A percentile compares a stretch with the other conserved stretches of the same genome.
These are phyloP conservation scores for Drosophila burlai DNA, from an alignment of 1,140 invertebrate genomes.

Conservation along the genomic window DNA sequence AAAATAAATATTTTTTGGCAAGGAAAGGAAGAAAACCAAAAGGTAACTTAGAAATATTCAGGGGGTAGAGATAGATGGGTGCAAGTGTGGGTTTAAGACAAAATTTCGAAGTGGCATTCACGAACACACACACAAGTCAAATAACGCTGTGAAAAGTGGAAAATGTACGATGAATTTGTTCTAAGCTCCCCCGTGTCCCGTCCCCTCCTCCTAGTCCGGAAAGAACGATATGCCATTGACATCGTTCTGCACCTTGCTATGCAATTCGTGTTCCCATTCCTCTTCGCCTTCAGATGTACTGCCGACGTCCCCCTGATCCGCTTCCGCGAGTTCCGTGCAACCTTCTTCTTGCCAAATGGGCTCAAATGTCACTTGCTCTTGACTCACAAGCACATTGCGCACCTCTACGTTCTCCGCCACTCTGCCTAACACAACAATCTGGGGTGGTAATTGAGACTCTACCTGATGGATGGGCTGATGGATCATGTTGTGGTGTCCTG, in stretches of 20 bases:
- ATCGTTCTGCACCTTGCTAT: constrained; percentile 38
- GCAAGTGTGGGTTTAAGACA: neutral
- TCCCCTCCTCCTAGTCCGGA: constrained; percentile 33
- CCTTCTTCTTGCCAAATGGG: constrained; percentile 35
- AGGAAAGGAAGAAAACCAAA: neutral
- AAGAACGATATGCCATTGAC: constrained; percentile 56
- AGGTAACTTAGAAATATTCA: neutral
- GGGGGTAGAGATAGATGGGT: neutral
- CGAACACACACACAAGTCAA: neutral
- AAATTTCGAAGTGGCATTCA: neutral
- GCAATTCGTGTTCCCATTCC: constrained; percentile 27
- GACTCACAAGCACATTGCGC: constrained; percentile 11
- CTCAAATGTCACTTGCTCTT: constrained; percentile 18
- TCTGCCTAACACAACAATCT: constrained; percentile 42
- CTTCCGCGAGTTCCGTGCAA: neutral
- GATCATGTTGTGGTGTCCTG: constrained; percentile 88
- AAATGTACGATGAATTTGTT: constrained; percentile 15
- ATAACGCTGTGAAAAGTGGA: constrained; percentile 4
- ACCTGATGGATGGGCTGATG: constrained; percentile 92
- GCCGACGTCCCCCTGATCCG: neutral
- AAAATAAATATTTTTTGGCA: constrained; percentile 1
- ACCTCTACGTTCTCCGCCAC: constrained; percentile 31
- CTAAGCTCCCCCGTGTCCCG: neutral
- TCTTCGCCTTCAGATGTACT: neutral
- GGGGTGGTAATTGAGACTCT: constrained; percentile 57